Conservation (phyloP, 2,113 vertebrate genomes). For the Ceuthmochares aereus region DNA sequence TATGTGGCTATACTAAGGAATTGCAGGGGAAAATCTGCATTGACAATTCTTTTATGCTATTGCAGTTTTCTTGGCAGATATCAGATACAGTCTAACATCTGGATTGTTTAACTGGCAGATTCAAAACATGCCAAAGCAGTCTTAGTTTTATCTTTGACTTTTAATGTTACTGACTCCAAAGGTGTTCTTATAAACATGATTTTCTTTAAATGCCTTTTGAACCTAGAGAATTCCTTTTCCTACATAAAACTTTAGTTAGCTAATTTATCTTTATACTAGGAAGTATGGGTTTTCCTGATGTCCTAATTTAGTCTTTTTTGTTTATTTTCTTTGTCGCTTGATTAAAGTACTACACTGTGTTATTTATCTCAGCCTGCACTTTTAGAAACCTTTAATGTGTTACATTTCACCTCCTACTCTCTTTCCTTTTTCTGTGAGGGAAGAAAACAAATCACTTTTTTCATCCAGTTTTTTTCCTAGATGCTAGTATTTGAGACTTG, state of each 20-base stretch:
- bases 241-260: neutral
- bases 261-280: neutral
- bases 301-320: neutral
- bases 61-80: neutral
- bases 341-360: neutral
- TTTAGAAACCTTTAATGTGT: neutral
- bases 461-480: rapidly evolving
- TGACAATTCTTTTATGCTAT: neutral
- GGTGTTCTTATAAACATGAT: neutral
- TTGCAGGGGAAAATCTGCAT: neutral
- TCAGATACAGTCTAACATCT: neutral
- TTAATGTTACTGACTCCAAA: neutral
- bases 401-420: neutral
- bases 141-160: neutral
- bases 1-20: neutral
- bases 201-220: neutral
- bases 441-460: neutral
- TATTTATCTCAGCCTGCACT: neutral
- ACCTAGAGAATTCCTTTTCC: neutral
- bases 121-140: neutral
- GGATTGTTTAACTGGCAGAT: neutral
- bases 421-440: neutral
- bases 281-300: neutral
- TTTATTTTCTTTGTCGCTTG: neutral
- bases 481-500: neutral